A percentile compares a stretch with the other conserved stretches of the same genome.
Conservation (phyloP, 2,888 invertebrate genomes). For the Uropetala carovei region DNA sequence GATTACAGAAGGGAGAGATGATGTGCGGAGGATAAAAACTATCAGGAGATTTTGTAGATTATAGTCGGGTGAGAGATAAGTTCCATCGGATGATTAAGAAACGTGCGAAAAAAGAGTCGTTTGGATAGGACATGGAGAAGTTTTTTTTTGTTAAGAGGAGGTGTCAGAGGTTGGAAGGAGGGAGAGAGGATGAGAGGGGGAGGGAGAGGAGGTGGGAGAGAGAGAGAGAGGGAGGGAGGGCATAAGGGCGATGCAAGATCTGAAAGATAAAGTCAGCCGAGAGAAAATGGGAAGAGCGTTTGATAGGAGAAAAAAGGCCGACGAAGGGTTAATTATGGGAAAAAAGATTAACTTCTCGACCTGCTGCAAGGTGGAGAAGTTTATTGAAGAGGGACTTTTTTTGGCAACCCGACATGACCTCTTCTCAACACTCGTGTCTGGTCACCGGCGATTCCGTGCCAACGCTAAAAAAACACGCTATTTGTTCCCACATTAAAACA, state of each 20-base stretch:
- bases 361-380: background rate
- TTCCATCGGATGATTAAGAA: no score
- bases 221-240: background rate
- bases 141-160: no score
- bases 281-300: no score
- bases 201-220: background rate
- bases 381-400: background rate
- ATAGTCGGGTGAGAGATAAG: no score
- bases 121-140: no score
- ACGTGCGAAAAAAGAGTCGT: no score
- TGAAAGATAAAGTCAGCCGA: no score
- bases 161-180: no score
- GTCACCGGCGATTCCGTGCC: background rate
- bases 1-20: no score
- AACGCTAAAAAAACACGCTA: background rate
- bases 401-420: background rate
- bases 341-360: conserved; percentile 11
- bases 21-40: no score
- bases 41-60: no score
- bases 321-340: conserved; percentile 9
- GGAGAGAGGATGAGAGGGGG: background rate
- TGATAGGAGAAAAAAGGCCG: background rate
- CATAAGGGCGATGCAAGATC: no score
- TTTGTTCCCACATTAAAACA: background rate
- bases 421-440: background rate